Conservation (phyloP, 2,888 invertebrate genomes). For the Rhingia rostrata region DNA sequence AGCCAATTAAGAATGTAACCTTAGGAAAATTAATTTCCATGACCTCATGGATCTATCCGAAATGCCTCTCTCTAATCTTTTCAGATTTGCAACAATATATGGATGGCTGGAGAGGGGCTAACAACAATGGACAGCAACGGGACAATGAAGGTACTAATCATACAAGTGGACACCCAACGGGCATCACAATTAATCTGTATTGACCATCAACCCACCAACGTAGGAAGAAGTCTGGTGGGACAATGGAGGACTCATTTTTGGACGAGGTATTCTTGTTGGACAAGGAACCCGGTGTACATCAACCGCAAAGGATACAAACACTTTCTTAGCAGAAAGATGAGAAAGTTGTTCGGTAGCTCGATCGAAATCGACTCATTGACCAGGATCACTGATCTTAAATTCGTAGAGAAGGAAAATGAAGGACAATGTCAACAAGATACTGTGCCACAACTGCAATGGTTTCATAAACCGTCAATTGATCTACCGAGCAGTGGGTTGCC, state of each 20-base stretch:
- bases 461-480: slow-evolving; percentile 99
- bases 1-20: too few relatives aligned
- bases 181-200: too few relatives aligned
- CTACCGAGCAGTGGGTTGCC: slow-evolving; percentile 98
- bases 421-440: slow-evolving; percentile 98
- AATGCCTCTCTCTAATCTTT: too few relatives aligned
- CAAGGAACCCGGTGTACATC: slow-evolving; percentile 98
- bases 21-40: too few relatives aligned
- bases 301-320: slow-evolving; percentile 96
- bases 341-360: slow-evolving; percentile 97
- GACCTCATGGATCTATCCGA: too few relatives aligned
- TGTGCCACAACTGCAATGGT: slow-evolving; percentile 97
- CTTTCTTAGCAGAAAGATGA: too few relatives aligned
- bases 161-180: too few relatives aligned
- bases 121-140: too few relatives aligned
- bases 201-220: too few relatives aligned
- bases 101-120: too few relatives aligned
- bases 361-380: slow-evolving; percentile 96
- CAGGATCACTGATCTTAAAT: slow-evolving; percentile 98
- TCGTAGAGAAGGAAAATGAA: slow-evolving; percentile 99
- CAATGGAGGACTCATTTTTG: slow-evolving; percentile 96
- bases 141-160: too few relatives aligned
- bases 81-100: too few relatives aligned
- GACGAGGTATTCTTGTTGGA: slow-evolving; percentile 97
- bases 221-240: slow-evolving; percentile 98